phyloP scores from a whole-genome alignment of 2,797 vertebrate genomes.

The Epinephelus malabaricus region DNA sequence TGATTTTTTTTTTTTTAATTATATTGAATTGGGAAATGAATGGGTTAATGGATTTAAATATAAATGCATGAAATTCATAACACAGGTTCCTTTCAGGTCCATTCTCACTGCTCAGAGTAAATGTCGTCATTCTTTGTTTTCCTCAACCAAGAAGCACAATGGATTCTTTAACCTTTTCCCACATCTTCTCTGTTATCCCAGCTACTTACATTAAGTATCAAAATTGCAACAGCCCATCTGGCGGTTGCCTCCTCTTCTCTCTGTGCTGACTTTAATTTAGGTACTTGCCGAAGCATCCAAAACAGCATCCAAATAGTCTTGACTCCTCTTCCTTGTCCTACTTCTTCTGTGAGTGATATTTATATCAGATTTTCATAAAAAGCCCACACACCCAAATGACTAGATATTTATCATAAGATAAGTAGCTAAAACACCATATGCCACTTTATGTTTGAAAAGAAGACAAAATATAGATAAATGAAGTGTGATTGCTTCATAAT shows the following conservation, averaged over 20 bases:
- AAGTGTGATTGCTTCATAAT: slow-evolving; percentile 38
- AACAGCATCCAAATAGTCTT: slow-evolving; percentile 7
- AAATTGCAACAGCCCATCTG: not conserved
- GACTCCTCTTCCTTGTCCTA: slow-evolving; percentile 15
- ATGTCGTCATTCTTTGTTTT: not conserved
- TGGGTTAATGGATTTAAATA: not conserved
- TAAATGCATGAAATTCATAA: not conserved
- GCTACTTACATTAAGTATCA: not conserved
- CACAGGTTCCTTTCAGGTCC: not conserved
- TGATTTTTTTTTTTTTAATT: no score
- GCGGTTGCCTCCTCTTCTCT: not conserved
- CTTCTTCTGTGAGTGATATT: slow-evolving; percentile 11
- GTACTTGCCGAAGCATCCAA: not conserved
- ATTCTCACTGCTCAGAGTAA: not conserved
- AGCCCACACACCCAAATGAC: slow-evolving; percentile 4
- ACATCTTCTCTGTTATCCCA: not conserved
- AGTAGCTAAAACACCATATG: slow-evolving; percentile 8
- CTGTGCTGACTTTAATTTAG: slow-evolving; percentile 15
- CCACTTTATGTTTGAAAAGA: slow-evolving; percentile 17
- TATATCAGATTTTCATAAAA: slow-evolving; percentile 14
- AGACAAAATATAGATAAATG: slow-evolving; percentile 19
- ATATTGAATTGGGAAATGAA: not conserved
- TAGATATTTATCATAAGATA: slow-evolving; percentile 9
- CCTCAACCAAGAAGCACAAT: not conserved
- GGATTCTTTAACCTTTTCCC: slow-evolving; percentile 3